Percentiles rank a stretch among this genome's conserved stretches.
Evolutionary conservation across 2,113 vertebrate genomes (phyloP).

Genomic region (Poeciliopsis prolifica): DNA sequence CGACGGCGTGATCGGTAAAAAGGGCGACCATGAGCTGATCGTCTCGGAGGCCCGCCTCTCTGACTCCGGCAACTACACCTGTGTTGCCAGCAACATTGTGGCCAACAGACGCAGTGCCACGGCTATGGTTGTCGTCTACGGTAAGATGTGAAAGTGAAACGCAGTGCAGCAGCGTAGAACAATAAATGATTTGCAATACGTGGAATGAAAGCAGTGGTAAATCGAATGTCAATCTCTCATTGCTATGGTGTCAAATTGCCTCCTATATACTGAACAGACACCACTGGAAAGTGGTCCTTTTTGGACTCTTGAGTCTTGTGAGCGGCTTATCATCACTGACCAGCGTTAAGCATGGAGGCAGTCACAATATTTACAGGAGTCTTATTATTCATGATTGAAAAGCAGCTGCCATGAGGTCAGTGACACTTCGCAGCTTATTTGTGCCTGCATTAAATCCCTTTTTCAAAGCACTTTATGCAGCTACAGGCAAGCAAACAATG

Average conservation of each 20-base stretch:
- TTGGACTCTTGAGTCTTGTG: conserved; percentile 48
- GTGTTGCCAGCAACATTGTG: conserved; percentile 91
- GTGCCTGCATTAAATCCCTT: conserved; percentile 30
- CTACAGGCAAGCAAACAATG: conserved; percentile 14
- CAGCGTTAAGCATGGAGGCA: conserved; percentile 42
- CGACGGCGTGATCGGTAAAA: conserved; percentile 83
- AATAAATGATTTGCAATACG: no score
- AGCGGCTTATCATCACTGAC: conserved; percentile 56
- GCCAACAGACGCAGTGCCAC: conserved; percentile 89
- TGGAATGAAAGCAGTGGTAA: background rate
- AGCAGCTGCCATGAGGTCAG: conserved; percentile 38
- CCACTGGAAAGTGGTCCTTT: conserved; percentile 17
- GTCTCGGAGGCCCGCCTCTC: conserved; percentile 88
- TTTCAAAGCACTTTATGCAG: conserved; percentile 3
- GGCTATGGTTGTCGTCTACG: conserved; percentile 87
- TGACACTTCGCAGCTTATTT: conserved; percentile 44
- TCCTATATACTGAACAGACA: conserved; percentile 44
- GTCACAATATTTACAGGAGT: conserved; percentile 58
- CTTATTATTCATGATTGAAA: conserved; percentile 64
- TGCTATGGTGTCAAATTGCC: conserved; percentile 14
- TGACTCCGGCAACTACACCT: conserved; percentile 93
- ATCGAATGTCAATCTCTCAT: conserved; percentile 18
- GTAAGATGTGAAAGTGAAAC: conserved; percentile 70
- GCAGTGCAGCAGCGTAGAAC: no score
- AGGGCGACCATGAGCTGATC: conserved; percentile 89